Conservation (phyloP, 2,888 invertebrate species). For the Temnothorax rugatulus region DNA sequence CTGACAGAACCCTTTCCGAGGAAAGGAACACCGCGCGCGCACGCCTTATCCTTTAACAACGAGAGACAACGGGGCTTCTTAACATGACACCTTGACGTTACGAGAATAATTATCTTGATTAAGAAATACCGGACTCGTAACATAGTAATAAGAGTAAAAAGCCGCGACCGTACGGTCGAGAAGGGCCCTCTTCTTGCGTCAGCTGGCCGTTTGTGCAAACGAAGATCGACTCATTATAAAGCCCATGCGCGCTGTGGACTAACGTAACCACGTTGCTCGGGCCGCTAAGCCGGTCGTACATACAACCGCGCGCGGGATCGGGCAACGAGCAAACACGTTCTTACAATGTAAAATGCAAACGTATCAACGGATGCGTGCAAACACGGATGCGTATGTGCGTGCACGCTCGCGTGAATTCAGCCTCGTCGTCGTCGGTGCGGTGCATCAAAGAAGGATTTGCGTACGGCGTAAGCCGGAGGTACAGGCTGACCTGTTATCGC, state of each 20-base stretch:
- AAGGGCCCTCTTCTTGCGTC: slow-evolving; percentile 42
- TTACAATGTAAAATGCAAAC: slow-evolving; percentile 52
- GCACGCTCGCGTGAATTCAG: slow-evolving; percentile 45
- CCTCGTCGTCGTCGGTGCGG: slow-evolving; percentile 29
- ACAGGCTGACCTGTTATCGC: slow-evolving; percentile 42
- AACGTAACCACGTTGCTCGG: slow-evolving; percentile 44
- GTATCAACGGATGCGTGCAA: slow-evolving; percentile 48
- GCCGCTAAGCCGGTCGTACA: slow-evolving; percentile 47
- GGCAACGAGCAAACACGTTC: slow-evolving; percentile 36
- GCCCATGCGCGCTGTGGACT: slow-evolving; percentile 23
- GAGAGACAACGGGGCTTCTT: slow-evolving; percentile 54
- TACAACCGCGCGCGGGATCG: slow-evolving; percentile 29
- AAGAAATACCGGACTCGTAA: slow-evolving; percentile 62
- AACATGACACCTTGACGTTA: slow-evolving; percentile 58
- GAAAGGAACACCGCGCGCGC: slow-evolving; percentile 35
- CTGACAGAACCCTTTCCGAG: slow-evolving; percentile 57
- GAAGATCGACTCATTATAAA: slow-evolving; percentile 56
- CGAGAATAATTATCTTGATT: slow-evolving; percentile 69
- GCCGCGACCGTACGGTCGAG: slow-evolving; percentile 26
- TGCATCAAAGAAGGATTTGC: slow-evolving; percentile 50
- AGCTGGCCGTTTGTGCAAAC: slow-evolving; percentile 55
- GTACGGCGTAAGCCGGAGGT: slow-evolving; percentile 43
- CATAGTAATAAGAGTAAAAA: slow-evolving; percentile 61
- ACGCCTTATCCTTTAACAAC: slow-evolving; percentile 54
- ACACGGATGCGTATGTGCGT: slow-evolving; percentile 28